Conservation (phyloP, 2,113 vertebrate genomes). For the Raja brachyura region DNA sequence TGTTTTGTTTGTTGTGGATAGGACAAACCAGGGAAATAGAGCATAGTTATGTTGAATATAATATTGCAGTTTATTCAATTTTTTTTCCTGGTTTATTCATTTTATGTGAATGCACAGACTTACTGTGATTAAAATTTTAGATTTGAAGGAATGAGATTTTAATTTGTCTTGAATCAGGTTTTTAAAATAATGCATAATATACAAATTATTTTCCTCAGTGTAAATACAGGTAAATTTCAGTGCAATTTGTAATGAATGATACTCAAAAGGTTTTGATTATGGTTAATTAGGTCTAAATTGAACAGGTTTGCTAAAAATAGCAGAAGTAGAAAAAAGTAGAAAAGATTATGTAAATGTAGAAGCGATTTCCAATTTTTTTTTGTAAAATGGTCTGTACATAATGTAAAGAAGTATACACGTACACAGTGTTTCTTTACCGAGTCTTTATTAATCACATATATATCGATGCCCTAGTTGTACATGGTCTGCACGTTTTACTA, state of each 20-base stretch:
- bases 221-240: neutral
- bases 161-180: neutral
- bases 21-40: too few species aligned
- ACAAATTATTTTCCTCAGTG: neutral
- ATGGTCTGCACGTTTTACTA: too few species aligned
- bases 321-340: neutral
- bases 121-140: neutral
- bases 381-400: too few species aligned
- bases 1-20: too few species aligned
- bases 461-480: too few species aligned
- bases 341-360: neutral
- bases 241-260: neutral
- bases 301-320: neutral
- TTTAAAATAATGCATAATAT: neutral
- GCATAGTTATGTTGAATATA: neutral
- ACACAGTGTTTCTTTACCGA: too few species aligned
- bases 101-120: neutral
- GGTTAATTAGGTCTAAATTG: neutral
- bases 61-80: neutral
- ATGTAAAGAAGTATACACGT: too few species aligned
- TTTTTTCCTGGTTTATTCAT: neutral
- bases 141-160: neutral
- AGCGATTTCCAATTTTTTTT: neutral
- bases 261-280: neutral
- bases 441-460: too few species aligned